Evolutionary conservation across 2,797 vertebrate species (phyloP).

Genomic region (Liparis tanakae): DNA sequence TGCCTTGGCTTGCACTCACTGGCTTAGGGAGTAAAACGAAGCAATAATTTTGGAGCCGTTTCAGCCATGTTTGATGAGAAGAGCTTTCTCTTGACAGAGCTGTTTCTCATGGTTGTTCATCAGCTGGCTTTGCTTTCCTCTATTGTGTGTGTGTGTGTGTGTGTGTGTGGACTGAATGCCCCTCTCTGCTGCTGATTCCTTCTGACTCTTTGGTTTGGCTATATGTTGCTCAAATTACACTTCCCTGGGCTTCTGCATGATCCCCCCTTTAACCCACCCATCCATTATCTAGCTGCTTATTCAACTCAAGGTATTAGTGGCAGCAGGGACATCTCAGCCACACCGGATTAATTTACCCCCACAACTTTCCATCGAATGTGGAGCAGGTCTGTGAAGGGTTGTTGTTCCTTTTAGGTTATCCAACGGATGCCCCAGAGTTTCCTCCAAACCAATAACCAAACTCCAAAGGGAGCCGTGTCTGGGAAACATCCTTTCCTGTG

Average conservation of each 20-base stretch:
- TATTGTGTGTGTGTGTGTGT: too few species aligned
- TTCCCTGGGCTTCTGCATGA: constrained; percentile 3
- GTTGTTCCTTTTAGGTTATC: constrained; percentile 7
- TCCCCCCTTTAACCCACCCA: background rate
- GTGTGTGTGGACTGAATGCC: background rate
- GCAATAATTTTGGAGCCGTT: background rate
- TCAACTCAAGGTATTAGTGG: background rate
- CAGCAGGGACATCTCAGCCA: background rate
- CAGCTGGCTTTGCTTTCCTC: too few species aligned
- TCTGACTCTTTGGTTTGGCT: constrained; percentile 10
- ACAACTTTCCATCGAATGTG: background rate
- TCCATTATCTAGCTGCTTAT: constrained; percentile 17
- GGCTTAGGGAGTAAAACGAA: background rate
- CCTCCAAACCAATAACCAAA: background rate
- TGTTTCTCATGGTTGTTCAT: background rate
- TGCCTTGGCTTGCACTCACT: background rate
- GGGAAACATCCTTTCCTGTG: background rate
- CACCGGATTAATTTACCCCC: background rate
- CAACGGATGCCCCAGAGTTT: background rate
- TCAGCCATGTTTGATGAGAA: background rate
- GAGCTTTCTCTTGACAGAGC: background rate
- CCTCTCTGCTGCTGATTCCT: background rate
- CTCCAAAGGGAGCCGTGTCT: background rate
- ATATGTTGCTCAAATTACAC: background rate
- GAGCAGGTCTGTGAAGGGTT: background rate